Base-by-base conservation (phyloP, 2,888 invertebrate genomes). In the Scaptomyza cyrtandrae region DNA sequence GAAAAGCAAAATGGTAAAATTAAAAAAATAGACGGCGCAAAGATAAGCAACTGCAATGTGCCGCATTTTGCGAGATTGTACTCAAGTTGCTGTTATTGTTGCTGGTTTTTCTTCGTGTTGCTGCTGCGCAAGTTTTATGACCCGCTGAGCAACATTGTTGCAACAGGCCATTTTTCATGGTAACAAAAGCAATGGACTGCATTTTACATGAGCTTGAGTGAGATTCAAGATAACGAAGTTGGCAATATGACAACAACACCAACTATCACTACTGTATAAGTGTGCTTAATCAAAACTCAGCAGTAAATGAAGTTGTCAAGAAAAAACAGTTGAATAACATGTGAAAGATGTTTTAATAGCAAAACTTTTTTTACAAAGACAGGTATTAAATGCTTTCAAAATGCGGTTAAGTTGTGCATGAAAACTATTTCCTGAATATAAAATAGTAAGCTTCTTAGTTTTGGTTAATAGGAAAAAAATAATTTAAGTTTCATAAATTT, bases 41-140 rank as follows among this genome's bases (percentile, higher is more conserved):
- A 81, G 81, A 86, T 83, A 84, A 86, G 73, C 71, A 71, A 86
- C 69, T 86, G 84, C 86, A 83, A 71, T 80, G 74, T 75, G 62
- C 64, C 68, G 57, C 68, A 71, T 67, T 78, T 75, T 80, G 71
- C 52, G 62, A 59, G 45, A 24, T 52, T 70, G 49, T 65, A 46
- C 14, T 33, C 39, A 24, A 56, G 41, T 46, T 63, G 33, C 16
- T 61, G 13, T 35, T 48, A 31, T 31, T 46, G 53, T 50, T 60
- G 52, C 27, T 60, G 43, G 14, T 59, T 39, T 39, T 52, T 60
- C 46, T 31, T 58, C 45, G n/a, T 61, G 45, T 24, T 45, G 31
- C 16, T 44, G 66, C 55, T 79, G 70, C 50, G 62, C 60, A 64
- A 61, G 71, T 82, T 84, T 83, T 84, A 83, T 80, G 86, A 80